A percentile compares a stretch with the other conserved stretches of the same genome.
phyloP scores from a whole-genome alignment of 2,888 invertebrate species.

The Nebria salina region DNA sequence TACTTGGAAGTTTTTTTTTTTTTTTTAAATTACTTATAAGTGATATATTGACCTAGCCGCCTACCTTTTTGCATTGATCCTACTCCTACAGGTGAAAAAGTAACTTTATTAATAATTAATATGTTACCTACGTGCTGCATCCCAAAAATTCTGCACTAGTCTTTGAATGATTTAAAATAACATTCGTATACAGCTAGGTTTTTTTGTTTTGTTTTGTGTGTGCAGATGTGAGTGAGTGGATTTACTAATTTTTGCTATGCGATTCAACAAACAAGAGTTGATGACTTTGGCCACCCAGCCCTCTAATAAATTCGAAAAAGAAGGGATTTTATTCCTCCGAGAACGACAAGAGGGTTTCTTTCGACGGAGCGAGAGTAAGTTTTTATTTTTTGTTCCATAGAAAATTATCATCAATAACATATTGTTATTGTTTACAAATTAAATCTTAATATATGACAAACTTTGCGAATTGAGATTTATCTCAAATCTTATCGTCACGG shows the following conservation, averaged over 20 bases:
- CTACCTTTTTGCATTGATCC: slow-evolving; percentile 45
- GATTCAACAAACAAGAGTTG: slow-evolving; percentile 91
- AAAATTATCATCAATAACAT: neutral
- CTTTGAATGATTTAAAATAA: slow-evolving; percentile 16
- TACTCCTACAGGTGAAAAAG: slow-evolving; percentile 43
- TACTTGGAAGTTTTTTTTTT: slow-evolving; percentile 20
- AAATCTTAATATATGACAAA: neutral
- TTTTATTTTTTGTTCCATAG: slow-evolving; percentile 5
- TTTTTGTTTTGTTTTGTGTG: neutral
- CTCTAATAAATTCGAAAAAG: slow-evolving; percentile 89
- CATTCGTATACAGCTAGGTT: neutral
- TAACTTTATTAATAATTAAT: slow-evolving; percentile 42
- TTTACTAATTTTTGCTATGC: slow-evolving; percentile 67
- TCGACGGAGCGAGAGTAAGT: slow-evolving; percentile 89
- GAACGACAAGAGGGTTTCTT: slow-evolving; percentile 94
- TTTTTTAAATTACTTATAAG: slow-evolving; percentile 29
- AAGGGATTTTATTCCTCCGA: slow-evolving; percentile 85
- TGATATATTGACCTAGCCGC: slow-evolving; percentile 41
- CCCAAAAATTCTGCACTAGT: slow-evolving; percentile 15
- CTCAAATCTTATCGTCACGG: too few species aligned
- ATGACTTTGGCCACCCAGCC: slow-evolving; percentile 86
- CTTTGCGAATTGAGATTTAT: too few species aligned
- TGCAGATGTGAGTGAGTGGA: slow-evolving; percentile 41
- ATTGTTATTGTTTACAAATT: slow-evolving; percentile 2
- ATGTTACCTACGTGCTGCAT: slow-evolving; percentile 38